Percentiles rank a stretch among this genome's conserved stretches.
phyloP scores from a whole-genome alignment of 2,797 vertebrate genomes.

The Leptoclinus maculatus region DNA sequence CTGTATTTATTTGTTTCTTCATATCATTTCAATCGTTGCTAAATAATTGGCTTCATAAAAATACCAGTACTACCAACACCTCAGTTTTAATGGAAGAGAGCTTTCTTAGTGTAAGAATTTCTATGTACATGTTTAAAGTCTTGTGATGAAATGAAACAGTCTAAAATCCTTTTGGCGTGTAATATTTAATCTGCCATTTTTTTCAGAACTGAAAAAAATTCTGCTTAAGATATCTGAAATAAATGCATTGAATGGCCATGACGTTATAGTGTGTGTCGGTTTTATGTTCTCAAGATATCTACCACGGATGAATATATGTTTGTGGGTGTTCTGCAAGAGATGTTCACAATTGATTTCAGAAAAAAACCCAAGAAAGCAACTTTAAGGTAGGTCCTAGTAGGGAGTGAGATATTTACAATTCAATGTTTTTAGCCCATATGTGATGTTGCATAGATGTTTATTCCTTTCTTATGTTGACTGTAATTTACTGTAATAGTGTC shows the following conservation, averaged over 20 bases:
- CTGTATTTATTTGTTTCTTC: slow-evolving; percentile 52
- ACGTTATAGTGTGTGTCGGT: slow-evolving; percentile 37
- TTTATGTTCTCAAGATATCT: slow-evolving; percentile 12
- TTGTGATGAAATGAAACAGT: slow-evolving; percentile 85
- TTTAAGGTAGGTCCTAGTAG: neutral
- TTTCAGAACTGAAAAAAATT: slow-evolving; percentile 79
- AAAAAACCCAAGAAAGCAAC: neutral
- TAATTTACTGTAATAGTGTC: neutral
- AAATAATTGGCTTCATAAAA: slow-evolving; percentile 79
- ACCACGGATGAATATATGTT: neutral
- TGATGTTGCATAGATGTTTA: neutral
- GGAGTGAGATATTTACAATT: neutral
- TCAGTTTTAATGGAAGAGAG: slow-evolving; percentile 51
- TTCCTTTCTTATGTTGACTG: neutral
- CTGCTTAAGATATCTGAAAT: slow-evolving; percentile 84
- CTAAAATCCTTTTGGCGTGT: slow-evolving; percentile 79
- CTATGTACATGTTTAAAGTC: slow-evolving; percentile 88
- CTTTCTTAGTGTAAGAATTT: slow-evolving; percentile 81
- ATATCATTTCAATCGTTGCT: slow-evolving; percentile 54
- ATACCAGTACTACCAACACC: slow-evolving; percentile 78
- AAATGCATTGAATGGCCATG: slow-evolving; percentile 76
- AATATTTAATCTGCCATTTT: slow-evolving; percentile 84
- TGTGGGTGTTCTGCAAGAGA: neutral
- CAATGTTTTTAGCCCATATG: neutral
- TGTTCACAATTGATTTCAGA: neutral